Percentiles rank a stretch among this genome's conserved stretches.
Conservation (phyloP, 1,140 invertebrate genomes). For the Nymphalis io region DNA sequence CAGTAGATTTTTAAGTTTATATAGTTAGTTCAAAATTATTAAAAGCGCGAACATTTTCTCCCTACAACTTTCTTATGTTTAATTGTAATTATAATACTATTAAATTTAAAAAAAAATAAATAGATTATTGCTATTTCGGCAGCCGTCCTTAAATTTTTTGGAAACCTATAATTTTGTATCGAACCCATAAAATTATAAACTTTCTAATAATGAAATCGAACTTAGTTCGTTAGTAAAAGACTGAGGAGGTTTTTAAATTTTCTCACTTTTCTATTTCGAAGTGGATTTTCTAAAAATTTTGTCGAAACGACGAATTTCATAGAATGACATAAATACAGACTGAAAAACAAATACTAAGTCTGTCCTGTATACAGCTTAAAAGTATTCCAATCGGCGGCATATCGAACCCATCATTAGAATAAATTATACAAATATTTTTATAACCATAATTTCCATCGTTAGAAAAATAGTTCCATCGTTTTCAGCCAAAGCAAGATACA, state of each 20-base stretch:
- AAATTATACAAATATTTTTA: slow-evolving; percentile 23
- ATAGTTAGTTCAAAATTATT: background rate
- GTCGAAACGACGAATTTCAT: slow-evolving; percentile 30
- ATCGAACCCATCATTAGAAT: slow-evolving; percentile 24
- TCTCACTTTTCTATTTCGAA: slow-evolving; percentile 64
- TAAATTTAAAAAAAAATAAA: background rate
- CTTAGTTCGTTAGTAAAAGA: slow-evolving; percentile 62
- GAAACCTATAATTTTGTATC: slow-evolving; percentile 2
- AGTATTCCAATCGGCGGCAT: slow-evolving; percentile 24
- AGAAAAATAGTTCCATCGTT: too few relatives aligned
- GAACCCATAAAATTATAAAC: slow-evolving; percentile 2
- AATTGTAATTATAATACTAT: too few relatives aligned
- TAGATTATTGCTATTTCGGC: slow-evolving; percentile 34
- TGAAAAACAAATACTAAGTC: slow-evolving; percentile 37
- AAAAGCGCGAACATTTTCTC: background rate
- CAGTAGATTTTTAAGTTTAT: background rate
- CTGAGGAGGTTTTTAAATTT: slow-evolving; percentile 64
- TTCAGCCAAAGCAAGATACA: background rate
- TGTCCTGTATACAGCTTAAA: slow-evolving; percentile 34
- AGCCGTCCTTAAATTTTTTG: slow-evolving; percentile 48
- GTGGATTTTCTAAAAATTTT: slow-evolving; percentile 23
- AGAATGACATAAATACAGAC: slow-evolving; percentile 37
- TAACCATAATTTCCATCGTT: too few relatives aligned
- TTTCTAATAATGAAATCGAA: slow-evolving; percentile 46
- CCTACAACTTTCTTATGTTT: background rate